A percentile compares a stretch with the other conserved stretches of the same genome.
Conservation (phyloP, 2,888 invertebrate genomes). For the Keiferia lycopersicella region DNA sequence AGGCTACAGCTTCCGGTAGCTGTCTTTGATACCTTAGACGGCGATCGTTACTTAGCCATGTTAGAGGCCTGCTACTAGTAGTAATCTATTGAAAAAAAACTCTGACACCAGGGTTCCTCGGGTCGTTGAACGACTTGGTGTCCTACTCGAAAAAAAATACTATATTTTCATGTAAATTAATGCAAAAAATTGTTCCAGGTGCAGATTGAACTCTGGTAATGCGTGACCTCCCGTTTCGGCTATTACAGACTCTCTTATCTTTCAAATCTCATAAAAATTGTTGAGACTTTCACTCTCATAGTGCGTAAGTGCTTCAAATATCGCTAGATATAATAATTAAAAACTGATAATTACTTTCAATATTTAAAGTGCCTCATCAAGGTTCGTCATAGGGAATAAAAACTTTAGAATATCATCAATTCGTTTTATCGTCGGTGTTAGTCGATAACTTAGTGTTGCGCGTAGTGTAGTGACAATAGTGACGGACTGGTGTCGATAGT, state of each 20-base stretch:
- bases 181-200: conserved; percentile 38
- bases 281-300: conserved; percentile 31
- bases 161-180: no score
- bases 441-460: conserved; percentile 31
- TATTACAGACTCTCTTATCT: conserved; percentile 35
- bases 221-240: conserved; percentile 23
- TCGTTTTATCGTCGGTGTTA: conserved; percentile 33
- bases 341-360: conserved; percentile 33
- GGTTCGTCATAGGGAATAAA: conserved; percentile 36
- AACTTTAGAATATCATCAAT: conserved; percentile 32
- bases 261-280: conserved; percentile 34
- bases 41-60: no score
- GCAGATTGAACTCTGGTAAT: conserved; percentile 29
- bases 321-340: conserved; percentile 30
- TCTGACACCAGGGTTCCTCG: no score
- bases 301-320: conserved; percentile 42
- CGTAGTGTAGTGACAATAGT: conserved; percentile 35
- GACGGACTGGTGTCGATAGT: conserved; percentile 40
- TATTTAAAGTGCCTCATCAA: conserved; percentile 51
- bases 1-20: no score
- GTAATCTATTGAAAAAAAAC: no score
- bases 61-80: no score
- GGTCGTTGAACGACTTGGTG: no score
- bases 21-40: no score
- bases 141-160: no score